These are phyloP conservation scores for Anguilla japonica DNA, from an alignment of 2,113 vertebrate species.

Conservation along the genomic window DNA sequence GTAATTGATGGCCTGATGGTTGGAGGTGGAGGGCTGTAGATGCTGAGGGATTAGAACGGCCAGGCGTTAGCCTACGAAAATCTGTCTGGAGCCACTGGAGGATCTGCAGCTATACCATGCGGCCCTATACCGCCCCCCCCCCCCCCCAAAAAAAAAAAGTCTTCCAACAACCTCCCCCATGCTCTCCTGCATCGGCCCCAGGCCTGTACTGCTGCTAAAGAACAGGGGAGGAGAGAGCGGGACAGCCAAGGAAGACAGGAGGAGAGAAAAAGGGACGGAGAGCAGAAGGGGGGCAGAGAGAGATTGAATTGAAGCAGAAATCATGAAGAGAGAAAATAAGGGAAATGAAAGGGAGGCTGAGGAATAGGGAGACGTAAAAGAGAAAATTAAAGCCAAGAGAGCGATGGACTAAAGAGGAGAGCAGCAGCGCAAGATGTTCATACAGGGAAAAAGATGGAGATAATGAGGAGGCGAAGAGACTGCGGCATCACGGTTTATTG, in stretches of 20 bases:
- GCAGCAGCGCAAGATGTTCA: not conserved
- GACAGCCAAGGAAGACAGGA: not conserved
- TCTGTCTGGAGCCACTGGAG: slow-evolving; percentile 13
- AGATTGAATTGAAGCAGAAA: not conserved
- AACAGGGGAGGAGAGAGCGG: not conserved
- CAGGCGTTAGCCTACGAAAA: not conserved
- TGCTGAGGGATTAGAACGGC: not conserved
- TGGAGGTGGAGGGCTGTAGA: not conserved
- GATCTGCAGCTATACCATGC: not conserved
- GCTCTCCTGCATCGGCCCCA: not conserved
- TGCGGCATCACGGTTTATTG: not conserved
- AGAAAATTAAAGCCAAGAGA: not conserved
- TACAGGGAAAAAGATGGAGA: not conserved
- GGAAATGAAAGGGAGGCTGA: not conserved
- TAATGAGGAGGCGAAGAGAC: not conserved
- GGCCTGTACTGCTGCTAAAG: not conserved
- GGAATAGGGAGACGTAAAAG: not conserved
- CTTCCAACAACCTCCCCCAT: no score
- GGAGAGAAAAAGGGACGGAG: not conserved
- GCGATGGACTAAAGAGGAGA: not conserved
- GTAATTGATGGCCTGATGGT: not conserved
- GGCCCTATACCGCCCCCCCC: not conserved
- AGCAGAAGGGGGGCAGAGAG: not conserved
- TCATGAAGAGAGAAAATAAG: not conserved
- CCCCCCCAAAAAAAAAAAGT: not conserved